These are phyloP conservation scores for Trichonephila clavata DNA, from an alignment of 1,140 invertebrate genomes.

Conservation along the genomic window DNA sequence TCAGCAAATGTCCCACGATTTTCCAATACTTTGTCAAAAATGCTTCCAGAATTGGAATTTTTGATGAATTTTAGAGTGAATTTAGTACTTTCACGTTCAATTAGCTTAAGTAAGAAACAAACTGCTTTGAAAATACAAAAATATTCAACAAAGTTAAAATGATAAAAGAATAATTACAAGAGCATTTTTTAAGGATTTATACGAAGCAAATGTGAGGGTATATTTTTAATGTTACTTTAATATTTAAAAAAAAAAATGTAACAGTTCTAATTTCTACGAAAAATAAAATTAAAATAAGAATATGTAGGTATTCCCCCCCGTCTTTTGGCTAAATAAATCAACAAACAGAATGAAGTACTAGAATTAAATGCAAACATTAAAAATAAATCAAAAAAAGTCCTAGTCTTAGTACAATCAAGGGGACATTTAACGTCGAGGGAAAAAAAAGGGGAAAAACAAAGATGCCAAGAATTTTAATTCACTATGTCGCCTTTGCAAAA, in stretches of 20 bases:
- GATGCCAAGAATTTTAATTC: conserved; percentile 62
- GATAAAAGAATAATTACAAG: neutral
- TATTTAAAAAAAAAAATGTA: neutral
- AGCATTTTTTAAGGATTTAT: neutral
- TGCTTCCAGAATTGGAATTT: too few relatives aligned
- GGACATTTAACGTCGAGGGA: neutral
- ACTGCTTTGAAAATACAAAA: too few relatives aligned
- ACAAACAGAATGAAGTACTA: conserved; percentile 7
- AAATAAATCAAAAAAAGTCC: neutral
- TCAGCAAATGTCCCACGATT: too few relatives aligned
- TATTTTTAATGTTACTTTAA: neutral
- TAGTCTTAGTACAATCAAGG: conserved; percentile 43
- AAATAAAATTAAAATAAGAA: neutral
- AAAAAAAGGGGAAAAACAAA: neutral
- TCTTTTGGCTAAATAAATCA: conserved; percentile 54
- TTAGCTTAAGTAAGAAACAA: too few relatives aligned
- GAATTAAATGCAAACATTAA: conserved; percentile 7
- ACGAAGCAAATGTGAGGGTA: neutral
- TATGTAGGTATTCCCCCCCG: neutral
- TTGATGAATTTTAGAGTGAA: too few relatives aligned
- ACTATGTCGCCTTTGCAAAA: conserved; percentile 19
- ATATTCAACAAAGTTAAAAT: too few relatives aligned
- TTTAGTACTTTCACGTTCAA: too few relatives aligned
- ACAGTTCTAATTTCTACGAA: neutral
- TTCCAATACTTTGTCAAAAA: too few relatives aligned